Evolutionary conservation across 2,113 vertebrate species (phyloP).

Genomic region (Hippopotamus amphibius): DNA sequence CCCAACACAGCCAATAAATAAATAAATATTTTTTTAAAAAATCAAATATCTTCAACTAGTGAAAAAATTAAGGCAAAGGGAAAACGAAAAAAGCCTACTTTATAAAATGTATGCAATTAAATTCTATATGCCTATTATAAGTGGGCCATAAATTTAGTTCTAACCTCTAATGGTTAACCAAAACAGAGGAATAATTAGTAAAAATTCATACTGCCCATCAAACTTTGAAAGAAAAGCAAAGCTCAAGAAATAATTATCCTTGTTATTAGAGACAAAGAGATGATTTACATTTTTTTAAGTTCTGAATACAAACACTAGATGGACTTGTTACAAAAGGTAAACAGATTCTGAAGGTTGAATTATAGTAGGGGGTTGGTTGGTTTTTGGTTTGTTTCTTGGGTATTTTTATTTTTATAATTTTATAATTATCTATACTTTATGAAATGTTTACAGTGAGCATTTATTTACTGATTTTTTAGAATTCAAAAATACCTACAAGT

Average conservation of each 20-base stretch:
- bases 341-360: background rate
- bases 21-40: background rate
- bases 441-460: background rate
- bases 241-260: background rate
- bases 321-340: background rate
- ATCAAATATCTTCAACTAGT: background rate
- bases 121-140: background rate
- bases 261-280: background rate
- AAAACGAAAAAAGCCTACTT: background rate
- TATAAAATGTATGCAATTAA: background rate
- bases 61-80: background rate
- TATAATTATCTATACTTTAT: background rate
- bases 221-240: background rate
- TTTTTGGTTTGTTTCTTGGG: background rate
- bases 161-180: background rate
- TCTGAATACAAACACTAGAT: background rate
- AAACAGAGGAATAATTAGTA: background rate
- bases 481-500: conserved; percentile 7
- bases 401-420: background rate
- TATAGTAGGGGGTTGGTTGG: background rate
- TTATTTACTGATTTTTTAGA: conserved; percentile 27
- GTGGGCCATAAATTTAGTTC: background rate
- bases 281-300: background rate
- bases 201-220: background rate
- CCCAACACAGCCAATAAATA: no score